These are phyloP conservation scores for Varanus salvator DNA, from an alignment of 2,113 vertebrate species.

Conservation along the genomic window DNA sequence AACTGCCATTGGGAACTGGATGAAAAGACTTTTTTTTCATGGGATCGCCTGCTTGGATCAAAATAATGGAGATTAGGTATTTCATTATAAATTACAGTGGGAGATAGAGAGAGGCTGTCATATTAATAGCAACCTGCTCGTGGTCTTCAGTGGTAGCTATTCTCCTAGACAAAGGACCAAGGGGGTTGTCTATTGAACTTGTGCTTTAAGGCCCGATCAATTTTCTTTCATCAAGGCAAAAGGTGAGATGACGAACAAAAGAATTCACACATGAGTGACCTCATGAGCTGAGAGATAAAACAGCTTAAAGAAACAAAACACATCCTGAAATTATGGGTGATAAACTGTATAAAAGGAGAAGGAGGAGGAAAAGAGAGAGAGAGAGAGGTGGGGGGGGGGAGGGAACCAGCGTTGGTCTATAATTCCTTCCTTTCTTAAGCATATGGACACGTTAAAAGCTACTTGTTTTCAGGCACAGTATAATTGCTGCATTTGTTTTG, in stretches of 20 bases:
- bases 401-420: conserved; percentile 82
- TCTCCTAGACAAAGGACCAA: conserved; percentile 90
- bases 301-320: conserved; percentile 89
- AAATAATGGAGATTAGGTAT: conserved; percentile 96
- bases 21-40: conserved; percentile 88
- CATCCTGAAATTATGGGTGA: conserved; percentile 86
- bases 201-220: conserved; percentile 92
- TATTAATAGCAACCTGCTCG: conserved; percentile 94
- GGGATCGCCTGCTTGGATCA: conserved; percentile 92
- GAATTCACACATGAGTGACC: conserved; percentile 87
- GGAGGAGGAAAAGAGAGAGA: conserved; percentile 68
- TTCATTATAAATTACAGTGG: conserved; percentile 97
- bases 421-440: conserved; percentile 88
- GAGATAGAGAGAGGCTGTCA: conserved; percentile 92
- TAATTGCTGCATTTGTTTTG: conserved; percentile 87
- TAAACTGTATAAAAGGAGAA: conserved; percentile 81
- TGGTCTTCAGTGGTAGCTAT: conserved; percentile 89
- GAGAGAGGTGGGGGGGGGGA: background rate
- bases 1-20: conserved; percentile 94
- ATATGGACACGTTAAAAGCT: conserved; percentile 89
- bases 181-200: conserved; percentile 90
- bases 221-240: conserved; percentile 93
- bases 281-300: conserved; percentile 86
- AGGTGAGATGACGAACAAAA: conserved; percentile 89
- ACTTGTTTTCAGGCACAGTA: conserved; percentile 92